Conservation (phyloP, 1,140 invertebrate species). For the Latrodectus geometricus region DNA sequence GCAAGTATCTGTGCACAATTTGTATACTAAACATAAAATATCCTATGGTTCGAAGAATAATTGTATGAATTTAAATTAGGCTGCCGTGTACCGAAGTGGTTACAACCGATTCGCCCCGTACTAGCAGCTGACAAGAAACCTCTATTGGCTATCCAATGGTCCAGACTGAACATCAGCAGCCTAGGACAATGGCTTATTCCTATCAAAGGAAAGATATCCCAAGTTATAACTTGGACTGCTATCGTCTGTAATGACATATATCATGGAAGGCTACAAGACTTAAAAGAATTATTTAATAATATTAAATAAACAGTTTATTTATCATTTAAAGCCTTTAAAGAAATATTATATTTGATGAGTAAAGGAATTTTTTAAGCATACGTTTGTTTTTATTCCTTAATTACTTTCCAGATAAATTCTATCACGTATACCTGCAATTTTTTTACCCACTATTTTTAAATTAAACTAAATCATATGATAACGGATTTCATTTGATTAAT, state of each 20-base stretch:
- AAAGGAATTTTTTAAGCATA: too few relatives aligned
- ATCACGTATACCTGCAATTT: too few relatives aligned
- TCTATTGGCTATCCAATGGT: conserved; percentile 19
- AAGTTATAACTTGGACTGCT: conserved; percentile 25
- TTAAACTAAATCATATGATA: too few relatives aligned
- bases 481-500: too few relatives aligned
- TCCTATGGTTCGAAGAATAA: background rate
- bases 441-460: too few relatives aligned
- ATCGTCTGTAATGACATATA: conserved; percentile 6
- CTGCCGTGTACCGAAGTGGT: conserved; percentile 88
- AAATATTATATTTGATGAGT: too few relatives aligned
- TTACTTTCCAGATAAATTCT: too few relatives aligned
- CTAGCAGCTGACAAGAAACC: conserved; percentile 69
- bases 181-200: conserved; percentile 21
- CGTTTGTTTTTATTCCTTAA: too few relatives aligned
- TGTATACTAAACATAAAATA: background rate
- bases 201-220: conserved; percentile 35
- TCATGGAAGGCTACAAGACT: too few relatives aligned
- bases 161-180: conserved; percentile 3
- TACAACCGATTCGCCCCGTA: conserved; percentile 97
- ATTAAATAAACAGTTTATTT: too few relatives aligned
- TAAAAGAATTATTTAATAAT: too few relatives aligned
- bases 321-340: too few relatives aligned
- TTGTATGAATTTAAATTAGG: conserved; percentile 75
- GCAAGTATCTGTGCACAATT: background rate